These are phyloP conservation scores for Halichoerus grypus DNA, from an alignment of 2,113 vertebrate species.

Conservation along the genomic window DNA sequence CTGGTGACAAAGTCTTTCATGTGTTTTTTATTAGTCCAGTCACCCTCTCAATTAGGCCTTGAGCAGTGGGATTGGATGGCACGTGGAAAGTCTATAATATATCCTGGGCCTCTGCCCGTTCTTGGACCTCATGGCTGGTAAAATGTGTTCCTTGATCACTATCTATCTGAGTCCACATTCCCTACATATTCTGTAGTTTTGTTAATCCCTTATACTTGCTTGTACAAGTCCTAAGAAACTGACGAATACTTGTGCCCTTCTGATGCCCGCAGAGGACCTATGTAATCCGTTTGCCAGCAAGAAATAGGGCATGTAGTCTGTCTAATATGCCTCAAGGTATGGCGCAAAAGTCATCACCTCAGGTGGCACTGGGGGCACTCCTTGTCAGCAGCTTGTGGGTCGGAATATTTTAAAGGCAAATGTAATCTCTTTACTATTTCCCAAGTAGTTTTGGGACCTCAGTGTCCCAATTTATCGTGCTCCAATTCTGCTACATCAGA, in stretches of 20 bases:
- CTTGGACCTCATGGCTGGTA: background rate
- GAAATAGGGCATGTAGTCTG: background rate
- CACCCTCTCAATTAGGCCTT: background rate
- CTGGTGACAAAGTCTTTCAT: background rate
- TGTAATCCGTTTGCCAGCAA: background rate
- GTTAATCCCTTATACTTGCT: background rate
- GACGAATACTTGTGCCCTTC: background rate
- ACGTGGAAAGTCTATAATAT: background rate
- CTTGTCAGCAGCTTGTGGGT: background rate
- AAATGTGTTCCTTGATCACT: background rate
- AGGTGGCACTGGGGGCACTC: background rate
- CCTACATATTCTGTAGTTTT: background rate
- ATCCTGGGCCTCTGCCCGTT: background rate
- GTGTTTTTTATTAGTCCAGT: background rate
- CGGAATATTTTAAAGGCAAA: background rate
- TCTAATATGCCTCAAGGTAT: background rate
- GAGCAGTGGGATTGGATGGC: background rate
- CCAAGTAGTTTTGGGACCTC: background rate
- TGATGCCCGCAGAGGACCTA: background rate
- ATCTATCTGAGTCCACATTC: background rate
- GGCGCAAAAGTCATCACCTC: background rate
- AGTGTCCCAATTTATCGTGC: background rate
- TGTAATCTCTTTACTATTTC: background rate
- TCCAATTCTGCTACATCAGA: background rate
- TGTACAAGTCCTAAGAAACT: background rate